phyloP scores from a whole-genome alignment of 2,888 invertebrate genomes.

The Eutolmus rufibarbis region DNA sequence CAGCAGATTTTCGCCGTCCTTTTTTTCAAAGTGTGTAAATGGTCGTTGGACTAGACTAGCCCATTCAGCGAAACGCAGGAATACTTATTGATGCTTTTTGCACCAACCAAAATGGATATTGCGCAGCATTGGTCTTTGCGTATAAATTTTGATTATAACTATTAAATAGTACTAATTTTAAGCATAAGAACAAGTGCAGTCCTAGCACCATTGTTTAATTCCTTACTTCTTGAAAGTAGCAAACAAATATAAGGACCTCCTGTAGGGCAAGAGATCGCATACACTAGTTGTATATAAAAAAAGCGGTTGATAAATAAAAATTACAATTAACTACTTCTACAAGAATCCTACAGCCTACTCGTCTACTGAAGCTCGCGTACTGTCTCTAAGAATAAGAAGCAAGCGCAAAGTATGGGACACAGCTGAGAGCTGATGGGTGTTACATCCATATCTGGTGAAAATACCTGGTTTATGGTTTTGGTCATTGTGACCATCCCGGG shows the following conservation, averaged over 20 bases:
- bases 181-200: no score
- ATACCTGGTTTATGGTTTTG: constrained; percentile 65
- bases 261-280: not conserved
- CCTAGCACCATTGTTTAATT: not conserved
- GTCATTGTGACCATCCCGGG: constrained; percentile 72
- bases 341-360: not conserved
- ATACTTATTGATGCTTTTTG: not conserved
- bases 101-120: not conserved
- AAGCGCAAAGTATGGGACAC: constrained; percentile 3
- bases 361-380: not conserved
- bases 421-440: not conserved
- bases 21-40: not conserved
- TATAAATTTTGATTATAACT: not conserved
- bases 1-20: not conserved
- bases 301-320: not conserved
- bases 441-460: constrained; percentile 34
- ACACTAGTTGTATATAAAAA: not conserved
- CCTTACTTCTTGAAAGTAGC: not conserved
- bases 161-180: not conserved
- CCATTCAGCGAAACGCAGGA: not conserved
- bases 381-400: not conserved
- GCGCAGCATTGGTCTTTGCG: not conserved
- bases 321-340: not conserved
- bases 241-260: not conserved
- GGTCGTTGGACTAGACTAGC: no score